Evolutionary conservation across 1,140 invertebrate genomes (phyloP).

Genomic region (Daktulosphaira vitifoliae): DNA sequence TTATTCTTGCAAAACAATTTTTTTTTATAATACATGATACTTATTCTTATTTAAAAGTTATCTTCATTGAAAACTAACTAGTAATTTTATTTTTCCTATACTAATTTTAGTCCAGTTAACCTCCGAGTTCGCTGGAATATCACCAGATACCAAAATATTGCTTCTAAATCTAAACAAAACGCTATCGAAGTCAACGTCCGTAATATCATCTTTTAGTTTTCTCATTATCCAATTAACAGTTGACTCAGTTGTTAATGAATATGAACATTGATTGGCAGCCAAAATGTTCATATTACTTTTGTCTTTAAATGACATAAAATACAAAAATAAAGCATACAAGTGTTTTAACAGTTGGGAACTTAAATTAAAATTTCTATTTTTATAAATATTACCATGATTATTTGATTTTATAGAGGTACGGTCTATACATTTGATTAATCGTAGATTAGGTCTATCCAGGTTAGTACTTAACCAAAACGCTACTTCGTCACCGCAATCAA

Average conservation of each 20-base stretch:
- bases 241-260: conserved; percentile 65
- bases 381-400: conserved; percentile 5
- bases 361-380: too few species aligned
- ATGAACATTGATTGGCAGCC: conserved; percentile 81
- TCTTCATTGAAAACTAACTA: too few species aligned
- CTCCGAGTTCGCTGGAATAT: conserved; percentile 47
- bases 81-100: conserved; percentile 60
- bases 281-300: background rate
- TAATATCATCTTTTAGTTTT: conserved; percentile 47
- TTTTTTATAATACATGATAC: too few species aligned
- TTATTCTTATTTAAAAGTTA: too few species aligned
- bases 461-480: conserved; percentile 65
- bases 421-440: conserved; percentile 57
- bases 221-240: conserved; percentile 62
- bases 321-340: too few species aligned
- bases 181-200: conserved; percentile 42
- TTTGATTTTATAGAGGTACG: conserved; percentile 41
- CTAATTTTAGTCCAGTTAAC: conserved; percentile 57
- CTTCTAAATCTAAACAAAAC: conserved; percentile 50
- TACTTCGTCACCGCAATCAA: conserved; percentile 72
- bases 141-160: conserved; percentile 50
- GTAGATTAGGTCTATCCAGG: conserved; percentile 55
- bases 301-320: background rate
- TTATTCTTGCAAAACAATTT: too few species aligned
- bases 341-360: too few species aligned